Evolutionary conservation across 2,113 vertebrate species (phyloP), one percentile per base, ranked within the genome.

Genomic region (Archocentrus centrarchus): DNA sequence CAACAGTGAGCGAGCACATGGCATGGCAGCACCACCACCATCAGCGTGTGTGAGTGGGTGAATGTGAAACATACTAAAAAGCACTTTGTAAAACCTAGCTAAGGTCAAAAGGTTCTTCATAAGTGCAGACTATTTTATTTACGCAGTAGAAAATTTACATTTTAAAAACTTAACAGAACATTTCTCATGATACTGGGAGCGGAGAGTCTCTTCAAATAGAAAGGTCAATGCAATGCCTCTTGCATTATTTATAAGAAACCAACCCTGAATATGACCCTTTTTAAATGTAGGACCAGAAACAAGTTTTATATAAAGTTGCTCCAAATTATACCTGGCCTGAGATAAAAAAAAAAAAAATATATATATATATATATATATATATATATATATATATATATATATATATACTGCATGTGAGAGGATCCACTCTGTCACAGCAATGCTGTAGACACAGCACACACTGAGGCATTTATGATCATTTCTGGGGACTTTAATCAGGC

Each of bases 211-310:
- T 73, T 73, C 27, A n/a, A 17, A 55, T 32, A 55, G 47, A 73
- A 73, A 73, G 68, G 68, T 55, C 68, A 73, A 20, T 32, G 47
- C 11, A 53, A 14, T 55, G n/a, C 27, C 47, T n/a, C 47, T 73
- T 73, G 68, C 27, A 73, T 73, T 73, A 73, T 73, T 73, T 55
- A 73, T 73, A 73, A 73, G 44, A 73, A 73, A 35, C 68, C 47
- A 73, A 73, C 68, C 47, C 47, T 55, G 47, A 73, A 55, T 73
- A n/a, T 73, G 68, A 73, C 47, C 68, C 55, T 73, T 73, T 73
- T 53, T 35, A 55, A 53, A 53, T 73, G 18, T 35, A 35, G 32
- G n/a, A 50, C 17, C 27, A 73, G 47, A 14, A 55, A 73, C 47
- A 35, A 73, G 11, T 18, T 73, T 50, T 73, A 55, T 73, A 70